Evolutionary conservation across 2,113 vertebrate species (phyloP).

Genomic region (human): DNA sequence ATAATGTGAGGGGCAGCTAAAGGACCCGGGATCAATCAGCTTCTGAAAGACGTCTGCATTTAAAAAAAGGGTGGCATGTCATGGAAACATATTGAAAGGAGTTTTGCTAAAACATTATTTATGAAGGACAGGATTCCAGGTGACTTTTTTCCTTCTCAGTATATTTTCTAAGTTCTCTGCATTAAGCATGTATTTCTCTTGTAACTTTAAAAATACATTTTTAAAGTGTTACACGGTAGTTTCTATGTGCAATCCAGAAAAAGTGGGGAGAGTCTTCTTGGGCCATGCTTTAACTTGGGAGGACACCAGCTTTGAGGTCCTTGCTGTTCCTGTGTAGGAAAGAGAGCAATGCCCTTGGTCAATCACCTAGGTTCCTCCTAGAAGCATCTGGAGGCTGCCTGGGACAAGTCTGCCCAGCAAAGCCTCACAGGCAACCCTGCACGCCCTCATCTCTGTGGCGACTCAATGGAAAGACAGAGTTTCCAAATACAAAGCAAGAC

Average conservation of each 20-base stretch:
- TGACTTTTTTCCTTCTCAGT: background rate
- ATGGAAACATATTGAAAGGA: background rate
- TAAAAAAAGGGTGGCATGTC: conserved; percentile 9
- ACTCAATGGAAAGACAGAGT: conserved; percentile 54
- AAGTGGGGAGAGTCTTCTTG: background rate
- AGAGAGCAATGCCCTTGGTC: background rate
- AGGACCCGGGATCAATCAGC: background rate
- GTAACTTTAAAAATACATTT: background rate
- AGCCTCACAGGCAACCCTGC: background rate
- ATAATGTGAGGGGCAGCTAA: conserved; percentile 46
- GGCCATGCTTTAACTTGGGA: background rate
- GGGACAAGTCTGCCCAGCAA: background rate
- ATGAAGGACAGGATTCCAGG: background rate
- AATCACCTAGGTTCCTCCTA: background rate
- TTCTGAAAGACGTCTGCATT: background rate
- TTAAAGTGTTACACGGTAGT: background rate
- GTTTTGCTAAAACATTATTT: background rate
- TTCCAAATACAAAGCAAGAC: conserved; percentile 61
- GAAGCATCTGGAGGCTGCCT: background rate
- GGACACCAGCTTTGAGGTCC: background rate
- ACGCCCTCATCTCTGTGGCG: background rate
- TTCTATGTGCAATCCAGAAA: background rate
- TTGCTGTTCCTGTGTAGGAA: background rate
- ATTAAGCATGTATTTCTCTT: background rate
- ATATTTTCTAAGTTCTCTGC: background rate